phyloP scores from a whole-genome alignment of 1,140 invertebrate genomes.

The Babylonia areolata region DNA sequence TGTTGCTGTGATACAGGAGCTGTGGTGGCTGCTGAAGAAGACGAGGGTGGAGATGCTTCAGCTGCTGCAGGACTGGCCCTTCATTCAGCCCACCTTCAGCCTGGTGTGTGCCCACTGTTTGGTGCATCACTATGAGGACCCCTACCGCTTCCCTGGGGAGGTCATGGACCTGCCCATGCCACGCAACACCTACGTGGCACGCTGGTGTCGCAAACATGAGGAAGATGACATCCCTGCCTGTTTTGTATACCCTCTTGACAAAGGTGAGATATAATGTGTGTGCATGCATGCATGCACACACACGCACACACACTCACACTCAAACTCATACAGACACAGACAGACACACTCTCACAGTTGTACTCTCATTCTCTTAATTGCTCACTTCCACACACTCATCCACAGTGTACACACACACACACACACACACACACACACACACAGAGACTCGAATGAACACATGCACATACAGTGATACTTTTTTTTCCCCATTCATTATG shows the following conservation, averaged over 20 bases:
- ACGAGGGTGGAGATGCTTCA: conserved; percentile 55
- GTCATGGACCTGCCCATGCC: conserved; percentile 62
- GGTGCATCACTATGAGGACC: conserved; percentile 52
- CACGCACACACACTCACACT: too few relatives aligned
- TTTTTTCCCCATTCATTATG: too few relatives aligned
- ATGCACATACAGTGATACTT: too few relatives aligned
- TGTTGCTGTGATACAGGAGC: conserved; percentile 48
- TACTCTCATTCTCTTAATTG: too few relatives aligned
- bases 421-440: too few relatives aligned
- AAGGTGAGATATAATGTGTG: conserved; percentile 52
- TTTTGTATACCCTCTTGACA: conserved; percentile 66
- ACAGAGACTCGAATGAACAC: too few relatives aligned
- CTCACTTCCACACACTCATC: too few relatives aligned
- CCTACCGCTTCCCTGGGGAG: conserved; percentile 61
- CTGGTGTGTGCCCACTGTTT: conserved; percentile 68
- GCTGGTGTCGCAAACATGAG: conserved; percentile 57
- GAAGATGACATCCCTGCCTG: conserved; percentile 60
- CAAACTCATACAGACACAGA: too few relatives aligned
- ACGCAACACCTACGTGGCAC: conserved; percentile 52
- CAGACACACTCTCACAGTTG: too few relatives aligned
- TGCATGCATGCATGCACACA: too few relatives aligned
- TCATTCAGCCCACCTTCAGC: conserved; percentile 57
- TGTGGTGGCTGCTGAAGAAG: conserved; percentile 65
- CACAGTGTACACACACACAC: too few relatives aligned
- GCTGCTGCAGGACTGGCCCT: conserved; percentile 69